Evolutionary conservation across 2,113 vertebrate species (phyloP).

Genomic region (Xyliphius kryptos): DNA sequence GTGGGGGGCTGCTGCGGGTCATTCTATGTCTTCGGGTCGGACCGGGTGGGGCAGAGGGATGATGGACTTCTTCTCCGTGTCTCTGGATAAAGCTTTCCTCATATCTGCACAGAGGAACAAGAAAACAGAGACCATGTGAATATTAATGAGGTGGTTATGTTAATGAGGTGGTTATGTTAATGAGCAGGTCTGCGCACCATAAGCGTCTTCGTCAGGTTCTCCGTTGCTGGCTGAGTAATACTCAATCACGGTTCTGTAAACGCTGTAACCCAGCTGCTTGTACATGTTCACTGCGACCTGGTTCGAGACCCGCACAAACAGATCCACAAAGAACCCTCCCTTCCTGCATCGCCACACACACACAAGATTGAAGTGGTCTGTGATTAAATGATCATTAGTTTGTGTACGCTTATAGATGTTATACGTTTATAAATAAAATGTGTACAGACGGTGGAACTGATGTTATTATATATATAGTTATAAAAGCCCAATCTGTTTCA

Average conservation of each 20-base stretch:
- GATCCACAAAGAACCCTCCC: conserved; percentile 92
- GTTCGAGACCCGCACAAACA: conserved; percentile 95
- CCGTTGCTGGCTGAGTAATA: conserved; percentile 95
- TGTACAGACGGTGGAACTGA: too few relatives aligned
- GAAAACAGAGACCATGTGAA: neutral
- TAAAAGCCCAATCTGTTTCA: too few relatives aligned
- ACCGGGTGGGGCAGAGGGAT: conserved; percentile 90
- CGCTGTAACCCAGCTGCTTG: conserved; percentile 90
- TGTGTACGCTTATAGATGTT: too few relatives aligned
- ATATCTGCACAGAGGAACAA: conserved; percentile 70
- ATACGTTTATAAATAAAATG: too few relatives aligned
- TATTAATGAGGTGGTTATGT: neutral
- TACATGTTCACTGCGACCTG: conserved; percentile 98
- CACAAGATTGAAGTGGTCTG: too few relatives aligned
- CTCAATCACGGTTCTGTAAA: conserved; percentile 89
- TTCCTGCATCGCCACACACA: conserved; percentile 64
- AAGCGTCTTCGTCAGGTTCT: conserved; percentile 91
- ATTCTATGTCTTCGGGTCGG: conserved; percentile 94
- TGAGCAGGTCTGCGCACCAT: conserved; percentile 63
- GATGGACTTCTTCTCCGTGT: conserved; percentile 92
- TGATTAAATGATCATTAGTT: neutral
- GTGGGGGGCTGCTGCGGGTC: conserved; percentile 67
- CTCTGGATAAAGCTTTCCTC: conserved; percentile 92
- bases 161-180: neutral
- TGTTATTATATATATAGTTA: too few relatives aligned